phyloP scores from a whole-genome alignment of 2,888 invertebrate genomes.

The Psylliodes chrysocephalus region DNA sequence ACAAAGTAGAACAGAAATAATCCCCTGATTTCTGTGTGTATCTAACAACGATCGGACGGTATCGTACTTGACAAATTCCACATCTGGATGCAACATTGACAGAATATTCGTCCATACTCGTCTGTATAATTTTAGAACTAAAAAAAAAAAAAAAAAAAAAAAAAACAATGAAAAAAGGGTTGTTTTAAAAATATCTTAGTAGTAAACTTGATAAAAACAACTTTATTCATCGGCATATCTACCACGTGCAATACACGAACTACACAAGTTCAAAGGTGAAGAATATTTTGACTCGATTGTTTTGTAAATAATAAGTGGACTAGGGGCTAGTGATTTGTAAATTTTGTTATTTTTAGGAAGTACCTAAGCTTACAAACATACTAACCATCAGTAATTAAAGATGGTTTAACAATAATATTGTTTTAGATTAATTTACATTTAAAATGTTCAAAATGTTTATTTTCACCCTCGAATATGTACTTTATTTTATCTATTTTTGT shows the following conservation, averaged over 20 bases:
- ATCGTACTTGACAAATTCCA: conserved; percentile 59
- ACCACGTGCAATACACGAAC: background rate
- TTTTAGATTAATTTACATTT: too few species aligned
- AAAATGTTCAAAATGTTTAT: too few species aligned
- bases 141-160: conserved; percentile 34
- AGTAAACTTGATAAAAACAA: too few species aligned
- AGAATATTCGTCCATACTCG: conserved; percentile 57
- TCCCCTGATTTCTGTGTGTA: conserved; percentile 78
- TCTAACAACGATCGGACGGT: conserved; percentile 75
- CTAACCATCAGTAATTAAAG: too few species aligned
- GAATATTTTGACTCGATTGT: background rate
- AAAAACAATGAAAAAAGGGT: too few species aligned
- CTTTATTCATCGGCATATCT: background rate
- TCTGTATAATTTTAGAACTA: conserved; percentile 55
- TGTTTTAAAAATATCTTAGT: too few species aligned
- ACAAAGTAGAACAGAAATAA: conserved; percentile 75
- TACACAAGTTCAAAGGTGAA: background rate
- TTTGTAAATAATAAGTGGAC: background rate
- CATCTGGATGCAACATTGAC: conserved; percentile 58
- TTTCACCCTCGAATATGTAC: too few species aligned
- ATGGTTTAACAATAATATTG: too few species aligned
- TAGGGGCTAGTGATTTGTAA: too few species aligned
- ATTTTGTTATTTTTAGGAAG: too few species aligned
- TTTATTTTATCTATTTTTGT: too few species aligned
- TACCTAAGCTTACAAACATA: too few species aligned